A percentile compares a stretch with the other conserved stretches of the same genome.
Evolutionary conservation across 2,888 invertebrate species (phyloP).

Genomic region (Dynastes tityus): DNA sequence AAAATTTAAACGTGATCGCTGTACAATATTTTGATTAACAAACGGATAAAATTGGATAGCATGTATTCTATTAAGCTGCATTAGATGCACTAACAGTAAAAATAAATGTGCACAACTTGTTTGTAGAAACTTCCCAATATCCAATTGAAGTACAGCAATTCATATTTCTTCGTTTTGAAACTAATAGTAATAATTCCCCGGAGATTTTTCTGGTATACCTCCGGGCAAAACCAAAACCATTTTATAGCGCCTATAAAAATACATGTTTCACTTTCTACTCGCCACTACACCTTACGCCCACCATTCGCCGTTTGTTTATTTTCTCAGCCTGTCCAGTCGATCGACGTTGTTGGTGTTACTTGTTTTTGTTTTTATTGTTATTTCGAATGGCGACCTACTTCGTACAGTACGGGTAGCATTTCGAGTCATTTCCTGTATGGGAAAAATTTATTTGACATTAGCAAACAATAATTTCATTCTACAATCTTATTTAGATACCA

Average conservation of each 20-base stretch:
- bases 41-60: too few species aligned
- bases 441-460: slow-evolving; percentile 17
- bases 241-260: not conserved
- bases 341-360: slow-evolving; percentile 7
- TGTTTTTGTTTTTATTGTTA: slow-evolving; percentile 16
- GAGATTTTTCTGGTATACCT: not conserved
- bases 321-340: slow-evolving; percentile 4
- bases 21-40: too few species aligned
- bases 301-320: slow-evolving; percentile 22
- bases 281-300: slow-evolving; percentile 30
- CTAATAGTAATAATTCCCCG: not conserved
- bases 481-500: slow-evolving; percentile 9
- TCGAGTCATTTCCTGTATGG: slow-evolving; percentile 26
- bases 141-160: not conserved
- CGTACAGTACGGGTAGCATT: slow-evolving; percentile 2
- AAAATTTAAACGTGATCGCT: too few species aligned
- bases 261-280: slow-evolving; percentile 45
- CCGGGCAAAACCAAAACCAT: not conserved
- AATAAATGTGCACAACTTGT: not conserved
- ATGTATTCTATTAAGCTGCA: too few species aligned
- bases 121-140: not conserved
- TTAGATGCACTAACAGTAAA: too few species aligned
- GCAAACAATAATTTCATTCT: not conserved
- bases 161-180: not conserved
- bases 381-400: slow-evolving; percentile 36